Conservation (phyloP, 2,113 vertebrate genomes). For the Tiliqua scincoides region DNA sequence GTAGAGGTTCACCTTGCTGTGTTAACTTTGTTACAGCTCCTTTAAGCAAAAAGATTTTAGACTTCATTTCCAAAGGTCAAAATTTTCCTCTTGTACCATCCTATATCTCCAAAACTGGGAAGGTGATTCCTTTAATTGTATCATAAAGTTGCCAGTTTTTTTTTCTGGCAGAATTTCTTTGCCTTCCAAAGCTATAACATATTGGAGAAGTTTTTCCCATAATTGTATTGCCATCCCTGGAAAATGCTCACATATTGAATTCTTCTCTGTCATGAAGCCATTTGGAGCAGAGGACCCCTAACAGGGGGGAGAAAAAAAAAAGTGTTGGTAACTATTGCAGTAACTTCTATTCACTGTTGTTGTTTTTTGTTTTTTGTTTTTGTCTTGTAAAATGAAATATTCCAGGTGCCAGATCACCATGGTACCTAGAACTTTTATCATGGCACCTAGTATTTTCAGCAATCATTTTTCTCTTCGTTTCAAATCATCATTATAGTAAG, state of each 20-base stretch:
- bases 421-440: too few relatives aligned
- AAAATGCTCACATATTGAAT: not conserved
- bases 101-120: not conserved
- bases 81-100: not conserved
- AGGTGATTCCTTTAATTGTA: not conserved
- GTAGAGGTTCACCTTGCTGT: not conserved
- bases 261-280: not conserved
- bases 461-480: too few relatives aligned
- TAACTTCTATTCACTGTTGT: too few relatives aligned
- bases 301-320: too few relatives aligned
- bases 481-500: too few relatives aligned
- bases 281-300: not conserved
- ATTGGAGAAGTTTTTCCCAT: not conserved
- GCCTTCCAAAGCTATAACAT: not conserved
- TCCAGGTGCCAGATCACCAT: too few relatives aligned
- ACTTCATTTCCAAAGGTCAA: not conserved
- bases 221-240: not conserved
- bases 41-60: accelerated
- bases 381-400: not conserved
- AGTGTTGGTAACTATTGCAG: too few relatives aligned
- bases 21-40: not conserved
- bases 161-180: not conserved
- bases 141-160: not conserved
- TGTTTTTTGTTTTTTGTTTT: too few relatives aligned
- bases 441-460: too few relatives aligned